A percentile compares a stretch with the other conserved stretches of the same genome.
phyloP scores from a whole-genome alignment of 2,797 vertebrate genomes.

The Ctenochaetus hawaiiensis region DNA sequence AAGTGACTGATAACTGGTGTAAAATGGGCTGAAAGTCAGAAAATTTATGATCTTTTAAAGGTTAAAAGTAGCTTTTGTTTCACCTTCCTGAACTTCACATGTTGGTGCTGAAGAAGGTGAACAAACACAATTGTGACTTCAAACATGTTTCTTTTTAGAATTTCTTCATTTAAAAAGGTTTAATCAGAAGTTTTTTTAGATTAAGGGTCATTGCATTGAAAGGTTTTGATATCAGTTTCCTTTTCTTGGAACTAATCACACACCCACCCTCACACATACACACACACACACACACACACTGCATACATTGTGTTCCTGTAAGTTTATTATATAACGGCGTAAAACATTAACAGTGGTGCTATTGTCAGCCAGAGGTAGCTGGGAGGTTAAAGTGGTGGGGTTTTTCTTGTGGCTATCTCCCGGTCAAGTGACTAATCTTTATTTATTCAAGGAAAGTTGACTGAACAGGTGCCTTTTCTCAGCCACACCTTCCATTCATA shows the following conservation, averaged over 20 bases:
- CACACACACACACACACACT: not conserved
- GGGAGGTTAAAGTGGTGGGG: constrained; percentile 7
- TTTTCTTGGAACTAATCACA: constrained; percentile 13
- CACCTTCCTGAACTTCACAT: not conserved
- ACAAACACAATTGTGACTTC: not conserved
- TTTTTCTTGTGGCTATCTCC: not conserved
- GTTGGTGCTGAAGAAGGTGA: not conserved
- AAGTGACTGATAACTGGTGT: no score
- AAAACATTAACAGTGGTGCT: constrained; percentile 47
- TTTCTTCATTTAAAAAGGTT: not conserved
- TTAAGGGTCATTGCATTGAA: not conserved
- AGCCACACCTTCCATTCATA: constrained; percentile 38
- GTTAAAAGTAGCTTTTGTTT: not conserved
- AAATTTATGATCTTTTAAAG: no score
- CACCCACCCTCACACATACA: no score
- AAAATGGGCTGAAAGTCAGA: no score
- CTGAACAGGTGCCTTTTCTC: constrained; percentile 13
- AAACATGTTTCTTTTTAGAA: not conserved
- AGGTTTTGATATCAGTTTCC: constrained; percentile 26
- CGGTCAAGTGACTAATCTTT: constrained; percentile 30
- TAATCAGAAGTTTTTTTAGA: not conserved
- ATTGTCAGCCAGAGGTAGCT: constrained; percentile 31
- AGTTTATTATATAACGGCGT: constrained; percentile 18
- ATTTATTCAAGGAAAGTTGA: constrained; percentile 35
- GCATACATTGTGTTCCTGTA: not conserved